Evolutionary conservation across 2,113 vertebrate genomes (phyloP), one percentile per base, ranked within the genome.

Genomic region (Leptosomus discolor): DNA sequence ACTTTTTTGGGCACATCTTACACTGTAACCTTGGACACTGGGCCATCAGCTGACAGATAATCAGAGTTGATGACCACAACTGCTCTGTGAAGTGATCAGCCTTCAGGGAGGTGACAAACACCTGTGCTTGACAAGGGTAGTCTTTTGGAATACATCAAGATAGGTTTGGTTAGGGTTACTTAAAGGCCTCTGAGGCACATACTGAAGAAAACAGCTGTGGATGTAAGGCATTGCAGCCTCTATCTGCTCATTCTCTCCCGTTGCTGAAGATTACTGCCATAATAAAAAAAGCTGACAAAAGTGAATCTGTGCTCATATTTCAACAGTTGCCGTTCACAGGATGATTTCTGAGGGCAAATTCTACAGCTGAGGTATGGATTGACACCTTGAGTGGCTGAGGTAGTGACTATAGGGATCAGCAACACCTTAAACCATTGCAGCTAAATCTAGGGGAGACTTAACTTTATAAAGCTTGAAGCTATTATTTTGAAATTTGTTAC

Each of bases 401-500:
- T 89, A 84, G 67, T 94, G 86, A 89, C 73, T 81, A 2, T 27
- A 67, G 46, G 51, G 41, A 92, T 68, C 68, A 86, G n/a, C 36
- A 92, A 58, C 50, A 63, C 32, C 50, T 95, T 65, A 84, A 84
- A 63, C 46, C 16, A 46, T 43, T 37, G 19, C 43, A 87, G 60
- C 41, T 89, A 84, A 96, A 94, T 84, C 23, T 50, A 95, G 41
- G 46, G 89, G 41, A 86, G 63, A 70, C 50, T 65, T 54, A 50
- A 65, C 46, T 94, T 90, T n/a, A 70, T 58, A 90, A 94, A 88
- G 11, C 45, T 89, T 82, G 83, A 68, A 80, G 73, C 15, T 71
- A 86, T 92, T 73, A 82, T 92, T 90, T 92, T 81, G 68, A 86
- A 92, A 94, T 95, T 81, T 92, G 86, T 95, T 90, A 41, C 43